Conservation (phyloP, 1,140 invertebrate species). For the Sinonovacula constricta region DNA sequence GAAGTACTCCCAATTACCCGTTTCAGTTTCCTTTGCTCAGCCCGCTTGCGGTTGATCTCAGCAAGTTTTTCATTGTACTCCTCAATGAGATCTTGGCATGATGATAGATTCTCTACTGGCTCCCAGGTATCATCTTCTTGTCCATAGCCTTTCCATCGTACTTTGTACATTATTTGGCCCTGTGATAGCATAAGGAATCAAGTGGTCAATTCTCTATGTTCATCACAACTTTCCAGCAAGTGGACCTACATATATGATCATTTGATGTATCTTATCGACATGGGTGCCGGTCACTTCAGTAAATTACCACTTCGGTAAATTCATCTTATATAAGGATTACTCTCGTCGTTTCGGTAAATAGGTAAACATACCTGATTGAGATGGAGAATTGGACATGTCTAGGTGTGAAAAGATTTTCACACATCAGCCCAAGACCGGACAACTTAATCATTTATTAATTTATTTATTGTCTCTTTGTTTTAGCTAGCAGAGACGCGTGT, state of each 20-base stretch:
- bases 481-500: too few species aligned
- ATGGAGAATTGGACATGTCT: neutral
- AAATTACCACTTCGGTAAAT: too few species aligned
- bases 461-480: too few species aligned
- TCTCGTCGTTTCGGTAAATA: too few species aligned
- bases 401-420: too few species aligned
- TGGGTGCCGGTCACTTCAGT: too few species aligned
- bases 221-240: neutral
- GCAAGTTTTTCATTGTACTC: conserved; percentile 67
- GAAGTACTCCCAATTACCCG: conserved; percentile 10
- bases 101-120: conserved; percentile 84
- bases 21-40: conserved; percentile 61
- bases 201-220: too few species aligned
- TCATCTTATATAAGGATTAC: too few species aligned
- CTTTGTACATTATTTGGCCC: conserved; percentile 85
- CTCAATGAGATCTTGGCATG: conserved; percentile 73
- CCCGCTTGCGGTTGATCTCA: conserved; percentile 57
- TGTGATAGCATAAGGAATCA: conserved; percentile 74
- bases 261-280: neutral
- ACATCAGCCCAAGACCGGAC: neutral
- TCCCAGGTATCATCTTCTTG: conserved; percentile 89
- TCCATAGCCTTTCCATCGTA: conserved; percentile 90
- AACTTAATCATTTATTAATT: neutral
- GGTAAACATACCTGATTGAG: neutral
- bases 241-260: neutral